Percentiles rank a stretch among this genome's conserved stretches.
These are phyloP conservation scores for Acronicta aceris DNA, from an alignment of 2,888 invertebrate species.

Conservation along the genomic window DNA sequence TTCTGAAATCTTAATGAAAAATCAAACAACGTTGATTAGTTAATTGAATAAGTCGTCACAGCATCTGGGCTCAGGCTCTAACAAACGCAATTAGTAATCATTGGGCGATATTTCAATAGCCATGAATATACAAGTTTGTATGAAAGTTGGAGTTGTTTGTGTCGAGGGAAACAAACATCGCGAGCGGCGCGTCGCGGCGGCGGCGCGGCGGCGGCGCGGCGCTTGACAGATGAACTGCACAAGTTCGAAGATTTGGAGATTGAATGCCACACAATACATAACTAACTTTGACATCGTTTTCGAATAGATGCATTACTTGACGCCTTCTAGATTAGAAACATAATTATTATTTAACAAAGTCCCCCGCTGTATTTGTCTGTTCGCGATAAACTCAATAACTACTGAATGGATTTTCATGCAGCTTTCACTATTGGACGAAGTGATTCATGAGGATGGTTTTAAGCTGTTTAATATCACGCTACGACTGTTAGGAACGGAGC, in stretches of 20 bases:
- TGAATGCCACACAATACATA: not conserved
- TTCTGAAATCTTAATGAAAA: slow-evolving; percentile 32
- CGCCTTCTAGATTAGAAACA: no score
- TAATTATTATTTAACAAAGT: no score
- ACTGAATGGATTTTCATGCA: no score
- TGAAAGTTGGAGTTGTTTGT: slow-evolving; percentile 15
- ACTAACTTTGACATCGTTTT: not conserved
- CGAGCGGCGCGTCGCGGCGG: no score
- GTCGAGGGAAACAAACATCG: not conserved
- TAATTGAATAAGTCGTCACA: slow-evolving; percentile 31
- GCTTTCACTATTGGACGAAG: no score
- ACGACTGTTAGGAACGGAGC: no score
- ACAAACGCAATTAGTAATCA: slow-evolving; percentile 40
- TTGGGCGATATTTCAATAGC: slow-evolving; percentile 15
- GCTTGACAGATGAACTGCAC: no score
- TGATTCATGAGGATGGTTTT: no score
- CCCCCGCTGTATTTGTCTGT: no score
- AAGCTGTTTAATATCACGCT: no score
- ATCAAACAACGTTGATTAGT: slow-evolving; percentile 21
- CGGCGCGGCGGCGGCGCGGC: no score
- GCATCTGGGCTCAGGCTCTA: slow-evolving; percentile 7
- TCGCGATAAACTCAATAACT: no score
- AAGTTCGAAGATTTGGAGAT: not conserved
- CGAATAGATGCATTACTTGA: not conserved
- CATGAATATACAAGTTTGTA: slow-evolving; percentile 9